Conservation (phyloP, 2,888 invertebrate genomes). For the Ophion ventricosus region DNA sequence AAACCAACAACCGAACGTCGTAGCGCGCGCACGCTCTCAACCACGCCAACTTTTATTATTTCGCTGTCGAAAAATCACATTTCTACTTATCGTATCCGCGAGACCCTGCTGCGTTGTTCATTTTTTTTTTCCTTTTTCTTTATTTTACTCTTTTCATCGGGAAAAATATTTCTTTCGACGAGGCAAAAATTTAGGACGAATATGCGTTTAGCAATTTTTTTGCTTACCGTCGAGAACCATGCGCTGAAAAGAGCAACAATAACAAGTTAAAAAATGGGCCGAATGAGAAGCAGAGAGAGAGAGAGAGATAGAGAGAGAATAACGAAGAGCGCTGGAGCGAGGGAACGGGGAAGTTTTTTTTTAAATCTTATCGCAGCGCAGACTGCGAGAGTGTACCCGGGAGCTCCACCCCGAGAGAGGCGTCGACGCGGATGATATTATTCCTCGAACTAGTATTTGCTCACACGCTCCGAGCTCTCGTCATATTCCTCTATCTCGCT, state of each 20-base stretch:
- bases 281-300: not conserved
- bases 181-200: too few species aligned
- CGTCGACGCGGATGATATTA: constrained; percentile 73
- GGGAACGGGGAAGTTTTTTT: constrained; percentile 39
- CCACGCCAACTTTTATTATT: not conserved
- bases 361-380: constrained; percentile 71
- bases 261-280: not conserved
- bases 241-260: too few species aligned
- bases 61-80: not conserved
- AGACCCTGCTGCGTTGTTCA: not conserved
- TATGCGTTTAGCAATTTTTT: too few species aligned
- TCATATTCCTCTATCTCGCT: constrained; percentile 42
- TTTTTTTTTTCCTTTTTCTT: not conserved
- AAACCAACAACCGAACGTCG: not conserved
- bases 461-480: constrained; percentile 33
- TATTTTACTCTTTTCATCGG: not conserved
- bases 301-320: too few species aligned
- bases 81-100: not conserved
- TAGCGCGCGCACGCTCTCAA: constrained; percentile 6
- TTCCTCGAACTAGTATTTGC: constrained; percentile 52
- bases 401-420: constrained; percentile 73
- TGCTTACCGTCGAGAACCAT: too few species aligned
- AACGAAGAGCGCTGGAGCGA: not conserved
- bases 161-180: too few species aligned
- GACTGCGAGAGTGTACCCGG: constrained; percentile 21